A percentile compares a stretch with the other conserved stretches of the same genome.
Evolutionary conservation across 1,140 invertebrate genomes (phyloP).

Genomic region (Orius insidiosus): DNA sequence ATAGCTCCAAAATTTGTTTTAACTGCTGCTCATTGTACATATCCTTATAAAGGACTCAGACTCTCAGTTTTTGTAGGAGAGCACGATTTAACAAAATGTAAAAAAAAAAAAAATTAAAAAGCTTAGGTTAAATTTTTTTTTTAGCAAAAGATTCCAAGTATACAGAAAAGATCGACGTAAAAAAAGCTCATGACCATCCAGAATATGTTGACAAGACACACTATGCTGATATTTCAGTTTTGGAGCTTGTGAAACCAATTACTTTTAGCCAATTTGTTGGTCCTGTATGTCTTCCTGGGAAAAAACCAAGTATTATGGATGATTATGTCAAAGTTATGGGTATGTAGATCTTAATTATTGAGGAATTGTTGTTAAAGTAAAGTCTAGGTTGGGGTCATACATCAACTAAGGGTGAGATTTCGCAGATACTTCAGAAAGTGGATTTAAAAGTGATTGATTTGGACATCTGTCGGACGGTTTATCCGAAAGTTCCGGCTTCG

Average conservation of each 20-base stretch:
- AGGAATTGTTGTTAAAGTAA: too few relatives aligned
- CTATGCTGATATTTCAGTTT: slow-evolving; percentile 38
- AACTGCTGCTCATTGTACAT: slow-evolving; percentile 26
- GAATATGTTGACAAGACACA: slow-evolving; percentile 26
- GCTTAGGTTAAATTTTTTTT: too few relatives aligned
- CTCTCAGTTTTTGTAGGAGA: slow-evolving; percentile 3
- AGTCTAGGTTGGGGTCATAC: slow-evolving; percentile 1
- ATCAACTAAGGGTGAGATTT: not conserved
- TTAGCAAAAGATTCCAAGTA: not conserved
- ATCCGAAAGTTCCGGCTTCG: not conserved
- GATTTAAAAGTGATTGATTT: slow-evolving; percentile 4
- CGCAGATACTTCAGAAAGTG: slow-evolving; percentile 2
- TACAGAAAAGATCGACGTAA: slow-evolving; percentile 2
- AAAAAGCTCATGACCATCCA: slow-evolving; percentile 21
- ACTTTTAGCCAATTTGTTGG: slow-evolving; percentile 18
- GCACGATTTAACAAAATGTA: too few relatives aligned
- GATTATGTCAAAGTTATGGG: slow-evolving; percentile 6
- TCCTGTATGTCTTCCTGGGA: slow-evolving; percentile 1
- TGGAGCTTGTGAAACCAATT: slow-evolving; percentile 22
- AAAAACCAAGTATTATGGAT: not conserved
- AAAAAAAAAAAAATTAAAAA: too few relatives aligned
- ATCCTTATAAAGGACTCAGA: not conserved
- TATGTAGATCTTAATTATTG: too few relatives aligned
- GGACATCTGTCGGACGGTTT: slow-evolving; percentile 7
- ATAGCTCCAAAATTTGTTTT: slow-evolving; percentile 24